phyloP scores from a whole-genome alignment of 2,113 vertebrate genomes.

The Ammospiza caudacuta region DNA sequence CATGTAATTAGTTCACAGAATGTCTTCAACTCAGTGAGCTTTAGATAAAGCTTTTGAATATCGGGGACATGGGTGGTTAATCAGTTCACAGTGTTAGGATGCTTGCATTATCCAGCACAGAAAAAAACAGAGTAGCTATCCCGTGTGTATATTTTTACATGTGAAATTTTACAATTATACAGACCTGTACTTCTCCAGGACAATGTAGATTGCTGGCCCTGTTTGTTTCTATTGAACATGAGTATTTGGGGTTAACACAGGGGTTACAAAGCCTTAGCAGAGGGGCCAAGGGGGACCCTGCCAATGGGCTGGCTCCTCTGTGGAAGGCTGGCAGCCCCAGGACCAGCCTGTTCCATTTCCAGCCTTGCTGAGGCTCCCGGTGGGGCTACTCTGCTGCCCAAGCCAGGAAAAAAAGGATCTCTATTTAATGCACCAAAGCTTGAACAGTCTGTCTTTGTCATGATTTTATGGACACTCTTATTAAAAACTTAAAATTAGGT shows the following conservation, averaged over 20 bases:
- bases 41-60: neutral
- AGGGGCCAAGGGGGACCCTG: neutral
- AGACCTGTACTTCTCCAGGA: neutral
- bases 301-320: rapidly evolving
- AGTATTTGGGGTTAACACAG: neutral
- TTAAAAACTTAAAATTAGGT: neutral
- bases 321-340: neutral
- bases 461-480: neutral
- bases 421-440: neutral
- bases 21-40: neutral
- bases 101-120: neutral
- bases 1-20: neutral
- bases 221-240: neutral
- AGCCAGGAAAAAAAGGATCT: neutral
- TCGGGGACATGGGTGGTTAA: neutral
- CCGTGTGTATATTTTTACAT: neutral
- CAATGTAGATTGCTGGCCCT: neutral
- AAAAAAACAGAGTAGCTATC: neutral
- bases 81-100: neutral
- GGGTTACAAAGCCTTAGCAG: neutral
- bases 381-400: neutral
- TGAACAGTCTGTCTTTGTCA: neutral
- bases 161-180: neutral
- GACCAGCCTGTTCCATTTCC: neutral
- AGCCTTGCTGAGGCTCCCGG: neutral